phyloP scores from a whole-genome alignment of 2,888 invertebrate species.

The Latheticus oryzae region DNA sequence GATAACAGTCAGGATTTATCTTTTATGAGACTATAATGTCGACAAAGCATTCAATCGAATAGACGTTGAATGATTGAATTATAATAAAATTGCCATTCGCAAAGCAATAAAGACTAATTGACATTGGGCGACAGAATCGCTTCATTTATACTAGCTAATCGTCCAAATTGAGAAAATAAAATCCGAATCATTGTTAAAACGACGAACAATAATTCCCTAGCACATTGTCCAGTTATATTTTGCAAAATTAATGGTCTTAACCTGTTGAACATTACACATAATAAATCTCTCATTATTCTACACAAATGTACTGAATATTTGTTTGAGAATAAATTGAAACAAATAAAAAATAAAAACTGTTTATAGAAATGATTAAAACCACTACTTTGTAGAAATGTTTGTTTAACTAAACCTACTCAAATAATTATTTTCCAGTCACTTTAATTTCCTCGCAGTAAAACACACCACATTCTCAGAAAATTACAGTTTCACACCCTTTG shows the following conservation, averaged over 20 bases:
- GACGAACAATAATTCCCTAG: conserved; percentile 30
- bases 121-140: conserved; percentile 16
- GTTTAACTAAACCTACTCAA: conserved; percentile 15
- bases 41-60: conserved; percentile 14
- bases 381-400: no score
- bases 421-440: conserved; percentile 13
- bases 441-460: conserved; percentile 2
- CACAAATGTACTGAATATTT: no score
- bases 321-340: conserved; percentile 23
- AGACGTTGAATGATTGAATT: conserved; percentile 24
- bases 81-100: conserved; percentile 33
- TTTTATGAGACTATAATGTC: conserved; percentile 8
- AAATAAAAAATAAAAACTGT: conserved; percentile 8
- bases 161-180: conserved; percentile 37
- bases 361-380: conserved; percentile 4
- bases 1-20: no score
- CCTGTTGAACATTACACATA: conserved; percentile 37
- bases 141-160: conserved; percentile 31
- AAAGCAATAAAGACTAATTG: conserved; percentile 32
- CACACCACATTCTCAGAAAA: conserved; percentile 1
- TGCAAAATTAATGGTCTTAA: conserved; percentile 40
- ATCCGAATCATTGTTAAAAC: conserved; percentile 29
- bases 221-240: conserved; percentile 31
- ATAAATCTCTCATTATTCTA: conserved; percentile 25
- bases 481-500: conserved; percentile 1